These are phyloP conservation scores for Galbula dea DNA, from an alignment of 2,113 vertebrate genomes.

Conservation along the genomic window DNA sequence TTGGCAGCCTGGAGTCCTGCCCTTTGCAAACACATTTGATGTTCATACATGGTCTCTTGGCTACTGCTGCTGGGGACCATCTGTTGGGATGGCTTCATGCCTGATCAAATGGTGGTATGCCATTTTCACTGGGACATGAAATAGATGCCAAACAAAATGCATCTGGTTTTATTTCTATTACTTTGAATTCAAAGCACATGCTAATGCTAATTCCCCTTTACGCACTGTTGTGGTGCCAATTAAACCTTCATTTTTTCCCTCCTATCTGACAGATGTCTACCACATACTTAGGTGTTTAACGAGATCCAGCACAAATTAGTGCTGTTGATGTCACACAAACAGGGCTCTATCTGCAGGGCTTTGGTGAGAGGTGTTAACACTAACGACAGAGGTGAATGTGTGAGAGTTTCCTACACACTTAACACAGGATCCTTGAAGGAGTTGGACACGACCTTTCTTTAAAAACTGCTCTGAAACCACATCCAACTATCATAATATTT, in stretches of 20 bases:
- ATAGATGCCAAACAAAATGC: slow-evolving; percentile 62
- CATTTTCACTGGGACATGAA: slow-evolving; percentile 64
- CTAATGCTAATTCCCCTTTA: slow-evolving; percentile 58
- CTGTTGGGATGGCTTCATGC: slow-evolving; percentile 73
- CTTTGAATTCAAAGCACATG: slow-evolving; percentile 59
- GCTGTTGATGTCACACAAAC: neutral
- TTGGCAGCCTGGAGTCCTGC: slow-evolving; percentile 68
- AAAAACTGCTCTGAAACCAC: neutral
- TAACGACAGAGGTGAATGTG: neutral
- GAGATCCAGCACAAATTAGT: neutral
- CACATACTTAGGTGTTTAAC: neutral
- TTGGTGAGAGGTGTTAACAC: neutral
- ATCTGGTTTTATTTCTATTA: slow-evolving; percentile 52
- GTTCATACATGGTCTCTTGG: slow-evolving; percentile 79
- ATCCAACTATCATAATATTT: neutral
- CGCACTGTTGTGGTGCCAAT: slow-evolving; percentile 49
- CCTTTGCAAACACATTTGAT: slow-evolving; percentile 73
- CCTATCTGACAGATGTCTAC: slow-evolving; percentile 16
- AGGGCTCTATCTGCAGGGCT: neutral
- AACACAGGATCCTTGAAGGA: neutral
- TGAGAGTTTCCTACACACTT: neutral
- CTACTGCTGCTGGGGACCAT: slow-evolving; percentile 71
- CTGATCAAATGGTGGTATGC: slow-evolving; percentile 61
- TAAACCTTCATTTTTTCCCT: slow-evolving; percentile 36
- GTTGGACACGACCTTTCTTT: neutral